Evolutionary conservation across 1,140 invertebrate species (phyloP), one percentile per base, ranked within the genome.

Genomic region (Drosophila sproati): DNA sequence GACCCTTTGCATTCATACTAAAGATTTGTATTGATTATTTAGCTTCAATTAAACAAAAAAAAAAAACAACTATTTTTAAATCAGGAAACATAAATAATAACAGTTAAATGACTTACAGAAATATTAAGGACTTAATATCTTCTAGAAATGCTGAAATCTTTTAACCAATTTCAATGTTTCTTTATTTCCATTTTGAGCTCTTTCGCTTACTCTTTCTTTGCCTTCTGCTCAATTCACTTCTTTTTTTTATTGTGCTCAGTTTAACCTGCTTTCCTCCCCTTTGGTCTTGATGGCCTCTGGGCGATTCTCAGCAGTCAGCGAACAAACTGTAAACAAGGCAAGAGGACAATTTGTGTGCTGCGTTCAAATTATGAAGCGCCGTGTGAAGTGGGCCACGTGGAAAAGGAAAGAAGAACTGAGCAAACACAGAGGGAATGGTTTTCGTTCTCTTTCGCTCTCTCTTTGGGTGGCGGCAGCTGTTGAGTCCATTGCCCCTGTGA

Each of bases 361-460:
- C 54, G 70, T 67, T 73, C 29, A 73, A 73, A 73, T 73, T 62
- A 70, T 74, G 67, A 70, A 73, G 69, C 61, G 72, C 55, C 77
- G 63, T 77, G 72, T 83, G 73, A 77, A 83, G 81, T 83, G 81
- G 78, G 68, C 74, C 77, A 82, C 72, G 10, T 73, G 80, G 80
- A 62, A 62, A 82, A 64, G 52, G 80, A 29, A 34, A 56, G 10
- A 37, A 64, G 39, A 10, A 2, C 39, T 34, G 8, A 39, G 57
- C 57, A 56, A 50, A 55, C 51, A 57, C 50, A 70, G 29, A 61
- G 50, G 59, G 35, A 34, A 45, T 29, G 37, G 51, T 70, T 62
- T 48, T 45, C 52, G 74, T 55, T 63, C 43, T 54, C 12, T 12
- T 29, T 43, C 8, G 31, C 39, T 59, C 56, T 35, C 4, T 34